These are phyloP conservation scores for Paracentrotus lividus DNA, from an alignment of 53 echinoderm and acorn worm species.

Conservation along the genomic window DNA sequence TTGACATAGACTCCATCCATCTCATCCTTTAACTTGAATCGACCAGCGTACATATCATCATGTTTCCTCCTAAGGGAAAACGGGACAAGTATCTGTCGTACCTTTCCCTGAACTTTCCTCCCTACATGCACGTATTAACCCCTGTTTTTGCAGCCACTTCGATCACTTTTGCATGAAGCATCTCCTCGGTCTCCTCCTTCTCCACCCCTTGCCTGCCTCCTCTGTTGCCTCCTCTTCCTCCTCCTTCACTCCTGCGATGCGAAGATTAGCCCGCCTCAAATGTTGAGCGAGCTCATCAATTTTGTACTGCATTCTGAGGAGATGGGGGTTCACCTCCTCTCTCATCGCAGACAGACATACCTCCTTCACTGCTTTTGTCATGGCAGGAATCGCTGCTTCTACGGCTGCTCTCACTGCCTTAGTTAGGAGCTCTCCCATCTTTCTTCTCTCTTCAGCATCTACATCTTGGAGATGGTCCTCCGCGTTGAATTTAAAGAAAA, in stretches of 20 bases:
- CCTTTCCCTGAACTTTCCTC: too few species aligned
- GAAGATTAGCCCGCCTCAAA: background rate
- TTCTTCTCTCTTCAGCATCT: background rate
- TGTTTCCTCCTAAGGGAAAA: too few species aligned
- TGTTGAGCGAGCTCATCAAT: background rate
- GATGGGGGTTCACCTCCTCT: conserved; percentile 17
- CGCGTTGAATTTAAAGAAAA: background rate
- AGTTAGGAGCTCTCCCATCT: background rate
- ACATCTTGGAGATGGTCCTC: background rate
- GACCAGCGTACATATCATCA: too few species aligned
- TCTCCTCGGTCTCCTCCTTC: background rate
- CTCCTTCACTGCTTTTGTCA: conserved; percentile 19
- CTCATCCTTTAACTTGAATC: too few species aligned
- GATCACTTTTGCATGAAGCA: too few species aligned
- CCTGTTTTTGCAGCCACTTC: background rate
- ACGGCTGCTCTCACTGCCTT: background rate
- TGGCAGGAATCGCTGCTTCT: conserved; percentile 17
- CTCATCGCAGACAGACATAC: background rate
- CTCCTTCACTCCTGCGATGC: too few species aligned
- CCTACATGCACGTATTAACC: background rate
- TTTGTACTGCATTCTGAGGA: background rate
- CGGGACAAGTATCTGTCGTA: too few species aligned
- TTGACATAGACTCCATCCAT: too few species aligned
- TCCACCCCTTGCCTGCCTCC: background rate
- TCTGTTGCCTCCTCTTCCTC: background rate